Evolutionary conservation across 2,888 invertebrate genomes (phyloP).

Genomic region (Coenonympha arcania): DNA sequence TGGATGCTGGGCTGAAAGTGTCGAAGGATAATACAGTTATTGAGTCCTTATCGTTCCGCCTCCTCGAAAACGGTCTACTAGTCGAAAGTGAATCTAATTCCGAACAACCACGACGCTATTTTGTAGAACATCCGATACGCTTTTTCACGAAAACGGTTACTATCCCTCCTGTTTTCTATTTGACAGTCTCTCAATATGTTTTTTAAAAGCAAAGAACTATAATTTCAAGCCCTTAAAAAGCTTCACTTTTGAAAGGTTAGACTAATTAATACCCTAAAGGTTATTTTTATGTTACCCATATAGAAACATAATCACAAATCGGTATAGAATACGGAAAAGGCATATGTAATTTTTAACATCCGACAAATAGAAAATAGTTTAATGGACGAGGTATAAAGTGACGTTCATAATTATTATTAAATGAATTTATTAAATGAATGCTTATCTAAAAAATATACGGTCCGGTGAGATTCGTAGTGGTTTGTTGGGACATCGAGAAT

Average conservation of each 20-base stretch:
- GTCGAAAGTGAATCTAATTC: slow-evolving; percentile 64
- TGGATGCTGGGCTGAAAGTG: no score
- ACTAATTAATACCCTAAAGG: no score
- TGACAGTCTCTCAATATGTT: background rate
- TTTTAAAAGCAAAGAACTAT: no score
- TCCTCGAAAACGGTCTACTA: slow-evolving; percentile 38
- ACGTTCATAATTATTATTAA: background rate
- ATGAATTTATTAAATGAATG: background rate
- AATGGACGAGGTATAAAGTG: background rate
- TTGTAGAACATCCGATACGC: slow-evolving; percentile 34
- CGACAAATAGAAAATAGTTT: background rate
- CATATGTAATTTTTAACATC: background rate
- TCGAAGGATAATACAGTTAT: background rate
- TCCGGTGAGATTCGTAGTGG: slow-evolving; percentile 36
- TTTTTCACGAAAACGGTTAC: slow-evolving; percentile 30
- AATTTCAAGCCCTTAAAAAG: no score
- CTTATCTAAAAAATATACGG: slow-evolving; percentile 34
- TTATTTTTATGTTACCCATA: no score
- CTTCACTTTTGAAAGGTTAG: no score
- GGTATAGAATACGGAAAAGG: no score
- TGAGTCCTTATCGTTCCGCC: slow-evolving; percentile 6
- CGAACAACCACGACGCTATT: slow-evolving; percentile 33
- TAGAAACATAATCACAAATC: no score
- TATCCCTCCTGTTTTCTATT: background rate
- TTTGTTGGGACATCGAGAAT: slow-evolving; percentile 60